Percentiles rank a stretch among this genome's conserved stretches.
Conservation (phyloP, 2,888 invertebrate species). For the Cosmopolites sordidus region DNA sequence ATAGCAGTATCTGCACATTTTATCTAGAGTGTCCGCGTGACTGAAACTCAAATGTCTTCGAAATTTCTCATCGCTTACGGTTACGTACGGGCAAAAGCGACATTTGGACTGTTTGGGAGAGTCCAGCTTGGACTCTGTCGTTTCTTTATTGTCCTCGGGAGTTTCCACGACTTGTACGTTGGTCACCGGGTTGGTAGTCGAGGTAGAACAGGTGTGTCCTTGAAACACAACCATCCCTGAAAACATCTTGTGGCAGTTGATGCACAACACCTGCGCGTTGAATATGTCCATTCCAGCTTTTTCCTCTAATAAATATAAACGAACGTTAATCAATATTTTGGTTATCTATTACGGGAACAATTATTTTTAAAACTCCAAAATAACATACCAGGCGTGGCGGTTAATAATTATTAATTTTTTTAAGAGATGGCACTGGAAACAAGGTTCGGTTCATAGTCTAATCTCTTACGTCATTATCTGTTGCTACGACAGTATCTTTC, state of each 20-base stretch:
- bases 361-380: too few species aligned
- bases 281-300: slow-evolving; percentile 2
- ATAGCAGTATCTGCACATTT: slow-evolving; percentile 56
- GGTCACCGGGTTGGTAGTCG: background rate
- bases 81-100: slow-evolving; percentile 10
- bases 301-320: background rate
- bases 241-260: slow-evolving; percentile 30
- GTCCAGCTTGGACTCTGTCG: background rate
- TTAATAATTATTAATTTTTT: too few species aligned
- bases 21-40: slow-evolving; percentile 23
- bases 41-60: slow-evolving; percentile 9
- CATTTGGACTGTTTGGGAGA: slow-evolving; percentile 3
- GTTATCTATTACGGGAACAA: too few species aligned
- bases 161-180: background rate
- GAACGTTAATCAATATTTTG: too few species aligned
- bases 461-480: too few species aligned
- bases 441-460: too few species aligned
- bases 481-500: too few species aligned
- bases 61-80: slow-evolving; percentile 5
- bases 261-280: slow-evolving; percentile 30
- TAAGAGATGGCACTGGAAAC: too few species aligned
- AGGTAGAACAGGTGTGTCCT: slow-evolving; percentile 21
- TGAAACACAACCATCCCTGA: slow-evolving; percentile 23
- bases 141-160: background rate
- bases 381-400: too few species aligned